phyloP scores from a whole-genome alignment of 1,140 invertebrate genomes.

The Propsilocerus akamusi region DNA sequence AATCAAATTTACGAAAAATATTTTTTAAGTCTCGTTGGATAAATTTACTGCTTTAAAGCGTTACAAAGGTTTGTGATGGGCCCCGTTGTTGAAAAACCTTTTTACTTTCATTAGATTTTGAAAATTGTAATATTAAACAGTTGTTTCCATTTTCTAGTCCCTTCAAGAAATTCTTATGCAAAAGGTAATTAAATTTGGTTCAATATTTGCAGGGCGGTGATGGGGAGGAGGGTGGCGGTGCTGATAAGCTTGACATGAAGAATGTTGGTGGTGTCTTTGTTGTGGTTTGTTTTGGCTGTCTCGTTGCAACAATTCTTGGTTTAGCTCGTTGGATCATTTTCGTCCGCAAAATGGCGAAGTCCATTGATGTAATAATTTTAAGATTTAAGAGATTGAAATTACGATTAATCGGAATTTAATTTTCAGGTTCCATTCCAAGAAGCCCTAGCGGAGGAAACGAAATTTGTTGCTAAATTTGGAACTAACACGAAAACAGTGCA shows the following conservation, averaged over 20 bases:
- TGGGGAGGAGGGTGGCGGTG: constrained; percentile 17
- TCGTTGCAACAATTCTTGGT: constrained; percentile 23
- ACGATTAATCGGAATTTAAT: neutral
- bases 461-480: constrained; percentile 54
- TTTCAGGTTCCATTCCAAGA: constrained; percentile 44
- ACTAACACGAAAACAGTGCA: constrained; percentile 47
- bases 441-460: constrained; percentile 50
- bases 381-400: neutral
- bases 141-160: neutral
- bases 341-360: constrained; percentile 12
- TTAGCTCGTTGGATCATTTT: constrained; percentile 17
- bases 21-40: neutral
- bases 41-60: constrained; percentile 9
- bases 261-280: constrained; percentile 91
- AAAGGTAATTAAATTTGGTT: neutral
- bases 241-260: constrained; percentile 55
- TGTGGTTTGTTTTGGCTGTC: constrained; percentile 48
- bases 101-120: too few species aligned
- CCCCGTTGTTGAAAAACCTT: too few species aligned
- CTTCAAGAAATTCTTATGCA: constrained; percentile 7
- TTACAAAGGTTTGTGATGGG: neutral
- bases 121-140: neutral
- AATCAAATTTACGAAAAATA: too few species aligned
- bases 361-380: neutral
- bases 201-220: constrained; percentile 7